phyloP scores from a whole-genome alignment of 2,797 vertebrate species.

The Pelochelys cantorii region DNA sequence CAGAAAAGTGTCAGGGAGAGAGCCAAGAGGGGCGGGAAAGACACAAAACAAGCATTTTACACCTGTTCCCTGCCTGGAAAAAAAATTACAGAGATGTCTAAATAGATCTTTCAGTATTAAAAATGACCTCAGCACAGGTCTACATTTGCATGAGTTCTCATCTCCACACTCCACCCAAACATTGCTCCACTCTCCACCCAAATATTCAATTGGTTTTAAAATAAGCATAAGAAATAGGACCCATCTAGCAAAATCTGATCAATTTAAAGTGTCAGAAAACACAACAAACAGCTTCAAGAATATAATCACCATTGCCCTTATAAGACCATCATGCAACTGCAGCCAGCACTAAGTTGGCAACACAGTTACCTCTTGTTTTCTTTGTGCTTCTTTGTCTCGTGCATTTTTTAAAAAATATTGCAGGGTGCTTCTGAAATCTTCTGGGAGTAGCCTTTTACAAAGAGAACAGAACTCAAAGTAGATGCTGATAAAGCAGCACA shows the following conservation, averaged over 20 bases:
- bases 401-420: slow-evolving; percentile 16
- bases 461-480: slow-evolving; percentile 35
- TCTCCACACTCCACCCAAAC: background rate
- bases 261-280: background rate
- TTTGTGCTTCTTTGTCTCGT: background rate
- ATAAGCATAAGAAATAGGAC: background rate
- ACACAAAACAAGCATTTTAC: slow-evolving; percentile 25
- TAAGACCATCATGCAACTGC: background rate
- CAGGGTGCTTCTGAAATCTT: slow-evolving; percentile 27
- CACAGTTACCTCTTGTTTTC: background rate
- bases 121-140: background rate
- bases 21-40: background rate
- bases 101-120: background rate
- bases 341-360: background rate
- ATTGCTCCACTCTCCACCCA: background rate
- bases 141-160: background rate
- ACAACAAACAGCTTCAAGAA: background rate
- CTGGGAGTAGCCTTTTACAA: slow-evolving; percentile 32
- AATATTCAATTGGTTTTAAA: slow-evolving; percentile 11
- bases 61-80: background rate
- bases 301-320: background rate
- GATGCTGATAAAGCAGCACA: slow-evolving; percentile 41
- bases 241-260: background rate
- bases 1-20: slow-evolving; percentile 16
- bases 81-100: background rate